A percentile compares a stretch with the other conserved stretches of the same genome.
Conservation (phyloP, 1,140 invertebrate species). For the Eumaeus atala region DNA sequence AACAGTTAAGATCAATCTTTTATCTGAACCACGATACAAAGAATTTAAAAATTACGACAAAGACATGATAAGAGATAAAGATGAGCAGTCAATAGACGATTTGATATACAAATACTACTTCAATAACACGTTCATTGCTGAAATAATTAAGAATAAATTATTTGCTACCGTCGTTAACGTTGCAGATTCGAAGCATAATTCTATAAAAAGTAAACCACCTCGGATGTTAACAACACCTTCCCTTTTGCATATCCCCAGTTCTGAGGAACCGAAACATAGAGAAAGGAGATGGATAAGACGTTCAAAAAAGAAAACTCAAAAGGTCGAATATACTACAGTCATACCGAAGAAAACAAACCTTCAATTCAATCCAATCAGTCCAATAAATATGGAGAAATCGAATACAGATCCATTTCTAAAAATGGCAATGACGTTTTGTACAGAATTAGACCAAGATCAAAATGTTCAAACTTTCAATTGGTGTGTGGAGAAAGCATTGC, state of each 20-base stretch:
- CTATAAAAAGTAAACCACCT: conserved; percentile 40
- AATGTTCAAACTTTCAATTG: conserved; percentile 44
- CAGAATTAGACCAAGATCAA: conserved; percentile 45
- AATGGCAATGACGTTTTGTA: conserved; percentile 57
- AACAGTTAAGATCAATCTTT: conserved; percentile 55
- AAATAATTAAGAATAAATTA: conserved; percentile 51
- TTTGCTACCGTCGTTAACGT: conserved; percentile 26
- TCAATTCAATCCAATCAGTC: no score
- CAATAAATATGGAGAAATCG: conserved; percentile 20
- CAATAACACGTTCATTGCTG: conserved; percentile 60
- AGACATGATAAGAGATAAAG: conserved; percentile 50
- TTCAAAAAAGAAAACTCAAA: conserved; percentile 28
- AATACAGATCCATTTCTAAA: conserved; percentile 37
- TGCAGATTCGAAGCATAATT: neutral
- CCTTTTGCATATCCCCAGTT: conserved; percentile 37
- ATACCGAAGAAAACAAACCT: conserved; percentile 10
- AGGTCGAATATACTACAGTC: conserved; percentile 24
- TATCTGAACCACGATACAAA: conserved; percentile 38
- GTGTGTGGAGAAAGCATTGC: conserved; percentile 59
- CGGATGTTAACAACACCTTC: conserved; percentile 33
- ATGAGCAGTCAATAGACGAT: conserved; percentile 51
- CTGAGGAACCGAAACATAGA: conserved; percentile 25
- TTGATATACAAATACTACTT: conserved; percentile 65
- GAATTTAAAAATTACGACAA: conserved; percentile 43
- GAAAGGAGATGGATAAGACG: conserved; percentile 50